phyloP scores from a whole-genome alignment of 2,888 invertebrate genomes.

The Orthonevra nobilis region DNA sequence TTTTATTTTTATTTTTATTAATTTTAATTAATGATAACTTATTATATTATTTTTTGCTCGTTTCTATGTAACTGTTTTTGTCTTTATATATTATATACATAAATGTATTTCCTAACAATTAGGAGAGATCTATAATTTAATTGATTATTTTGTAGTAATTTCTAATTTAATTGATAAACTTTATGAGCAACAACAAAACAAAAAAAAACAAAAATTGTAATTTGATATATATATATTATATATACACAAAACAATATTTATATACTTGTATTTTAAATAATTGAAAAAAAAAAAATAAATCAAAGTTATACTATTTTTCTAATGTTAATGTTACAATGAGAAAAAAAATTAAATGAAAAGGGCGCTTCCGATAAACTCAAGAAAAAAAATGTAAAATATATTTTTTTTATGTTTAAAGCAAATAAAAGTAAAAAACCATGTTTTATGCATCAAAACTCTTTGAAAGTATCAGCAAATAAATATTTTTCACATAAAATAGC shows the following conservation, averaged over 20 bases:
- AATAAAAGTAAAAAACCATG: conserved; percentile 20
- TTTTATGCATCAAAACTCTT: conserved; percentile 53
- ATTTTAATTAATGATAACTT: conserved; percentile 66
- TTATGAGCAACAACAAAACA: conserved; percentile 41
- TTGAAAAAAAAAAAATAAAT: conserved; percentile 35
- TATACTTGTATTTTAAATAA: conserved; percentile 58
- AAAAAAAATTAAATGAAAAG: conserved; percentile 38
- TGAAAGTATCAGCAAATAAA: conserved; percentile 65
- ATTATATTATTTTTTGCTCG: conserved; percentile 46
- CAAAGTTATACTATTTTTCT: conserved; percentile 42
- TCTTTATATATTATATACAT: conserved; percentile 47
- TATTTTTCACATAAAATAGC: conserved; percentile 62
- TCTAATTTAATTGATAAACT: too few relatives aligned
- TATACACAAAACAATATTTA: conserved; percentile 43
- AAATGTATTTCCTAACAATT: conserved; percentile 70
- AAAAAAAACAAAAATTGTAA: conserved; percentile 39
- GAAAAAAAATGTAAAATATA: conserved; percentile 16
- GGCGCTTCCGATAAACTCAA: conserved; percentile 69
- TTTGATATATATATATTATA: conserved; percentile 56
- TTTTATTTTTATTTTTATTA: too few relatives aligned
- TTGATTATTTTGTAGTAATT: conserved; percentile 40
- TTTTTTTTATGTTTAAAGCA: too few relatives aligned
- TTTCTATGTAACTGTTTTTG: conserved; percentile 50
- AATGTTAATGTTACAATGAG: conserved; percentile 53
- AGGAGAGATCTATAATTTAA: conserved; percentile 38